Conservation (phyloP, 1,140 invertebrate genomes). For the Armadillidium nasatum region DNA sequence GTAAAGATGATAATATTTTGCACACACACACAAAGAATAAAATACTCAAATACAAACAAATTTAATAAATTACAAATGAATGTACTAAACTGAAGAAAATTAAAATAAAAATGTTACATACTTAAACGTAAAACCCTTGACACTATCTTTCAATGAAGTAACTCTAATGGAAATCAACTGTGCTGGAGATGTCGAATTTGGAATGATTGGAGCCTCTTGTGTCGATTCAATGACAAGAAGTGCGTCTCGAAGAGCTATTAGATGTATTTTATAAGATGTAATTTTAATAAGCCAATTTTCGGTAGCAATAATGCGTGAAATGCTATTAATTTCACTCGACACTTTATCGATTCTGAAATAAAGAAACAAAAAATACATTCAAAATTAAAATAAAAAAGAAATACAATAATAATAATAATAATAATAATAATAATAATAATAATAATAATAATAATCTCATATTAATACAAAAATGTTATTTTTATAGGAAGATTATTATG, state of each 20-base stretch:
- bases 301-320: conserved; percentile 68
- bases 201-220: conserved; percentile 65
- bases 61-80: too few relatives aligned
- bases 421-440: too few relatives aligned
- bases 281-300: conserved; percentile 87
- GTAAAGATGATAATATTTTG: too few relatives aligned
- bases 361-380: too few relatives aligned
- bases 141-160: conserved; percentile 54
- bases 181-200: conserved; percentile 57
- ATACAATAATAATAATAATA: too few relatives aligned
- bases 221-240: conserved; percentile 65
- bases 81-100: conserved; percentile 14
- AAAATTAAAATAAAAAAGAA: too few relatives aligned
- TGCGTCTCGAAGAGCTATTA: conserved; percentile 73
- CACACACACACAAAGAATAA: too few relatives aligned
- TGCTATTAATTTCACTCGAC: conserved; percentile 62
- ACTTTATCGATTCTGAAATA: conserved; percentile 69
- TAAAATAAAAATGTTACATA: conserved; percentile 30
- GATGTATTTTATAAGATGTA: conserved; percentile 65
- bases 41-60: too few relatives aligned
- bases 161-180: conserved; percentile 80
- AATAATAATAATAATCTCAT: too few relatives aligned
- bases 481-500: too few relatives aligned
- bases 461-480: too few relatives aligned
- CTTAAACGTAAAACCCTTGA: conserved; percentile 51